A percentile compares a stretch with the other conserved stretches of the same genome.
These are phyloP conservation scores for Nycteola revayana DNA, from an alignment of 2,888 invertebrate species.

Conservation along the genomic window DNA sequence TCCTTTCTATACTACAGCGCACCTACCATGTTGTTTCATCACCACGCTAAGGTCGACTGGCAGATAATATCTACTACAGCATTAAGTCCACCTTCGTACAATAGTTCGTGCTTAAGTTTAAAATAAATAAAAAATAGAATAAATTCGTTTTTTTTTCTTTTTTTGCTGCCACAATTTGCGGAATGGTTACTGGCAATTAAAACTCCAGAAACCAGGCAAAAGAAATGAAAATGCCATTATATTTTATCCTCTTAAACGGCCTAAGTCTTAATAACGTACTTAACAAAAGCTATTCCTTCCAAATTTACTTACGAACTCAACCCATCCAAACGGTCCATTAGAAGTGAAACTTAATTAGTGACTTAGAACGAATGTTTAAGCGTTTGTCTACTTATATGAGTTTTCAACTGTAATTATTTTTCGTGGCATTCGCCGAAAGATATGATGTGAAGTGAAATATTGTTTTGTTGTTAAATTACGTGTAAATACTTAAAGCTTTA, in stretches of 20 bases:
- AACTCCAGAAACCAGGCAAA: no score
- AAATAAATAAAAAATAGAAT: no score
- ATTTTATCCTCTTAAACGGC: constrained; percentile 5
- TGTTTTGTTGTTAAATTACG: constrained; percentile 24
- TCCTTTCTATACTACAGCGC: no score
- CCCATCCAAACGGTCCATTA: constrained; percentile 20
- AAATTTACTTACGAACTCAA: constrained; percentile 18
- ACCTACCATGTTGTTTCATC: no score
- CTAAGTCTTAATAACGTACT: constrained; percentile 8
- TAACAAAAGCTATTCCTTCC: constrained; percentile 9
- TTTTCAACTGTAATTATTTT: constrained; percentile 41
- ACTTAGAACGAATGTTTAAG: constrained; percentile 28
- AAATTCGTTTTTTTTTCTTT: no score
- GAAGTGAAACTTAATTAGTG: constrained; percentile 31
- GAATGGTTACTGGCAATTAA: no score
- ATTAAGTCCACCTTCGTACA: no score
- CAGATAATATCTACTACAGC: no score
- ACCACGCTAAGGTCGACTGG: no score
- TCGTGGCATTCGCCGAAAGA: constrained; percentile 26
- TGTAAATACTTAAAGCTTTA: constrained; percentile 4
- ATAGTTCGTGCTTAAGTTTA: no score
- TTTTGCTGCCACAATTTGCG: no score
- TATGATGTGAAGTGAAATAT: constrained; percentile 23
- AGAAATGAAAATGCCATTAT: neutral
- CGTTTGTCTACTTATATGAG: constrained; percentile 31